These are phyloP conservation scores for Philereme transversata DNA, from an alignment of 2,888 invertebrate species.

Conservation along the genomic window DNA sequence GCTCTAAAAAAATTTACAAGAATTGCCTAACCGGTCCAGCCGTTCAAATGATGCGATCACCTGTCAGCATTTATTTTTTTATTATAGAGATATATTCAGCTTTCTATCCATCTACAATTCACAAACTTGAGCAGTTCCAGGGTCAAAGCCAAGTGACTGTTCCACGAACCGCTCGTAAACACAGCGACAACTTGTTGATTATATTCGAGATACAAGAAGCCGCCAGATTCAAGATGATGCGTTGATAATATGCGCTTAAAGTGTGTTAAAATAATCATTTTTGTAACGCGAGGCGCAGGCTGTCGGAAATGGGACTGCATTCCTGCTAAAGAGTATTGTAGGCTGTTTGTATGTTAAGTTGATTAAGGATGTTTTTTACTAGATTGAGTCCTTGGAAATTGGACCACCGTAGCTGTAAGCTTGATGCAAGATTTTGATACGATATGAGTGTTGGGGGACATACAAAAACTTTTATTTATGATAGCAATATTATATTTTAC, in stretches of 20 bases:
- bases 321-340: conserved; percentile 45
- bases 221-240: conserved; percentile 22
- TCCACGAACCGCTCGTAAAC: conserved; percentile 25
- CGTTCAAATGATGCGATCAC: no score
- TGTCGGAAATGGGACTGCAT: conserved; percentile 61
- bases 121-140: conserved; percentile 16
- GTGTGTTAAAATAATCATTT: conserved; percentile 41
- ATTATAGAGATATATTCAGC: no score
- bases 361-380: neutral
- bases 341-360: conserved; percentile 15
- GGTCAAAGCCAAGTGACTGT: conserved; percentile 21
- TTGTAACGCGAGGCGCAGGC: conserved; percentile 33
- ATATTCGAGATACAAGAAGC: conserved; percentile 28
- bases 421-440: neutral
- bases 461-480: no score
- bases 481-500: no score
- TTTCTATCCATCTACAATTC: conserved; percentile 7
- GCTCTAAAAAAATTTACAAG: no score
- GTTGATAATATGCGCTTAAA: conserved; percentile 34
- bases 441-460: no score
- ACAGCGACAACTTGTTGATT: conserved; percentile 21
- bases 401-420: conserved; percentile 6
- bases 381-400: neutral
- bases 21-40: no score
- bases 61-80: no score